Conservation (phyloP, 2,888 invertebrate species). For the Mesochorus sp. region DNA sequence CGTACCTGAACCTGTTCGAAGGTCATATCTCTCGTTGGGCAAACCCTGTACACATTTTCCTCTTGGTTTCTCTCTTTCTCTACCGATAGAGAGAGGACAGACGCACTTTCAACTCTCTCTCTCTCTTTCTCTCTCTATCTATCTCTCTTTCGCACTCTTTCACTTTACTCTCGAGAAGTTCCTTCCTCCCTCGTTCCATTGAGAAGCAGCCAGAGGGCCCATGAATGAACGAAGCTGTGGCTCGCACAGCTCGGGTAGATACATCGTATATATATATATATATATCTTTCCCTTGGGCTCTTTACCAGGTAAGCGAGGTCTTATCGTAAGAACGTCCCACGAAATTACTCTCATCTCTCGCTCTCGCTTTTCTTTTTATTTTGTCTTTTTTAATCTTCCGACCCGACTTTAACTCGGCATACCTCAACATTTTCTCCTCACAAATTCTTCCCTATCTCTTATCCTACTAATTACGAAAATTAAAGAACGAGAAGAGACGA, state of each 20-base stretch:
- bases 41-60: slow-evolving; percentile 48
- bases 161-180: slow-evolving; percentile 12
- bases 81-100: slow-evolving; percentile 54
- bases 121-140: slow-evolving; percentile 29
- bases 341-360: slow-evolving; percentile 36
- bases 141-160: slow-evolving; percentile 21
- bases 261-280: slow-evolving; percentile 11
- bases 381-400: slow-evolving; percentile 24
- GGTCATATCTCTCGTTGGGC: slow-evolving; percentile 41
- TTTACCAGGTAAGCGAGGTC: slow-evolving; percentile 42
- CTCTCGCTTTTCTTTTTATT: background rate
- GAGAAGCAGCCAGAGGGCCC: slow-evolving; percentile 51
- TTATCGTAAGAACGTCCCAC: slow-evolving; percentile 51
- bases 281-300: slow-evolving; percentile 21
- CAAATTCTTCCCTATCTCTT: slow-evolving; percentile 33
- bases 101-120: slow-evolving; percentile 38
- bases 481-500: background rate
- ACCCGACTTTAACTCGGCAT: background rate
- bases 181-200: slow-evolving; percentile 51
- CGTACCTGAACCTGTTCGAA: slow-evolving; percentile 60
- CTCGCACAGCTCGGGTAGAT: slow-evolving; percentile 16
- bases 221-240: slow-evolving; percentile 62
- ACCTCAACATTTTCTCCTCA: no score
- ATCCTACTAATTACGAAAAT: slow-evolving; percentile 53
- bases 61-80: slow-evolving; percentile 25